Base-by-base conservation (phyloP, 2,797 vertebrate species). In the Discoglossus pictus region DNA sequence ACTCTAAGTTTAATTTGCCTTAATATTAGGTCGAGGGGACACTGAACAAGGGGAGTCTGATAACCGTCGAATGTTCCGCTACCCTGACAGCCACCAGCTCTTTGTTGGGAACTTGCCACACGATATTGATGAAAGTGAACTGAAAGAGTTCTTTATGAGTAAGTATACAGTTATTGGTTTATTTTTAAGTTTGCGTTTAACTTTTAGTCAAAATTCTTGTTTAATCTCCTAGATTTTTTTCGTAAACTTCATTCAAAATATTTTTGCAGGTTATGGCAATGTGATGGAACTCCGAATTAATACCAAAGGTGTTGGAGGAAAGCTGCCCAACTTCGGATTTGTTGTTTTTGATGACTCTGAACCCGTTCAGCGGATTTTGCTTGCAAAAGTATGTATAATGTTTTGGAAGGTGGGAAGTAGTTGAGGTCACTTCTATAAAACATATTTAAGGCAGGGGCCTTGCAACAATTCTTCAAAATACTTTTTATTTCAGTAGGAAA, bases 131-230 rank as follows among this genome's bases (percentile, higher is more conserved):
- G 96, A 99, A 86, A 94, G 85, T n/a, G 97, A 99, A 68, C 87
- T 99, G 61, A 98, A 97, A 34, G 97, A 98, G 34, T 99, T 99
- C 83, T 99, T 99, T 83, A 97, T 98, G 96, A 94, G 97, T 99
- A 88, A 75, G 95, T 90, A 44, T 20, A 11, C 2, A 0, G 27
- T 56, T 6, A 52, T 53, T n/a, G n/a, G n/a, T n/a, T n/a, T n/a
- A n/a, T n/a, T n/a, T n/a, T n/a, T n/a, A n/a, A n/a, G n/a, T n/a
- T n/a, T n/a, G n/a, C n/a, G n/a, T n/a, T n/a, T n/a, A n/a, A n/a
- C n/a, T n/a, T n/a, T n/a, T n/a, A n/a, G n/a, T n/a, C n/a, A n/a
- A n/a, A n/a, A n/a, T n/a, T n/a, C n/a, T n/a, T n/a, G n/a, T n/a
- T n/a, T n/a, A n/a, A n/a, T n/a, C n/a, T n/a, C n/a, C n/a, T n/a